Base-by-base conservation (phyloP, 1,140 invertebrate genomes). In the Liolophura sinensis region DNA sequence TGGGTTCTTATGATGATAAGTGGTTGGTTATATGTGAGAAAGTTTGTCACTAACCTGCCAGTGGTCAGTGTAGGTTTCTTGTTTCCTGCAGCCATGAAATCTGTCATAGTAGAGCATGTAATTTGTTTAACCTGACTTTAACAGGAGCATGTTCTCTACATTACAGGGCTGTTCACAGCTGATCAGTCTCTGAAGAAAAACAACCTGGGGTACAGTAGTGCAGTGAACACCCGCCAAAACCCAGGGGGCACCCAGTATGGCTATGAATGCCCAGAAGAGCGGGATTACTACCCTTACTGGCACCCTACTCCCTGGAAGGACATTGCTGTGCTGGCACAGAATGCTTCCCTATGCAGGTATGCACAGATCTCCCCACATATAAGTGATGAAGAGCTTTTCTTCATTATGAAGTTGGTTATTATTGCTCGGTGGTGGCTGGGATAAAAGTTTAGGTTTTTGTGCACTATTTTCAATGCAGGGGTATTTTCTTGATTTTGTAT, bases 251-350 rank as follows among this genome's bases (percentile, higher is more conserved):
- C 77, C 55, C 70, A 75, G 15, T 74, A 75, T 70, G 83, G 81
- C 16, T 84, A 84, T 64, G 83, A 85, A 68, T 85, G 83, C 64
- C 81, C 83, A n/a, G 83, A 84, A 60, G 83, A 84, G 64, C 62
- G 82, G 52, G 83, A 84, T 70, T 80, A 85, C 59, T 84, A 77
- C 63, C 82, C 83, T 3, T 84, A 84, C 68, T 85, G 83, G 82
- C 80, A 85, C 56, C 82, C 82, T 1, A 78, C 79, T 9, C 78
- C 76, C 7, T 84, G 82, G 83, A 77, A 72, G 48, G 83, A 84
- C 69, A 81, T 84, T 59, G 81, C 81, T 61, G 68, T 84, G 22
- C 60, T 85, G 27, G 76, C 83, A 49, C 78, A 82, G 65, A 83
- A 82, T 66, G 27, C 68, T 20, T 71, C 77, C 47, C 72, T 81